Evolutionary conservation across 1,140 invertebrate genomes (phyloP), one percentile per base, ranked within the genome.

Genomic region (Drosophila subobscura): DNA sequence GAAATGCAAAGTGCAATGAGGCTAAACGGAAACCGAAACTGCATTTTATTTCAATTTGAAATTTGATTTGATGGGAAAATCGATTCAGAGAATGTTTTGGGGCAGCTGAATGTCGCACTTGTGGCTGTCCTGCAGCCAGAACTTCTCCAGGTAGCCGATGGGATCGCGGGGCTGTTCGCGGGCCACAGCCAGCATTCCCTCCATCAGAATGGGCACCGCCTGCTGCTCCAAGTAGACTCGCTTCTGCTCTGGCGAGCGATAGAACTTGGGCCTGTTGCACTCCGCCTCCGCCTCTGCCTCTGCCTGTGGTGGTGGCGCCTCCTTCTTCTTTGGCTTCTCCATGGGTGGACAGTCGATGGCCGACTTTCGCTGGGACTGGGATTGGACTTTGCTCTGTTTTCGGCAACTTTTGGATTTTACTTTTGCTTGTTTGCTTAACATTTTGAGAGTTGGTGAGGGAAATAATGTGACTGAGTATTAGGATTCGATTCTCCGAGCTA

Each of bases 131-230:
- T 73, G 6, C 33, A 83, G 52, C 83, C 83, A 88, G 40, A 77
- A 88, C 8, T 67, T 64, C 29, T 79, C 56, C 16, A 88, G 40
- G 45, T 67, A 77, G 1, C n/a, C 54, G 2, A 88, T 73, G 23
- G 83, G 83, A 79, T 88, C 83, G 4, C 22, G 33, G 0, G 83
- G 83, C 40, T 71, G 54, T 5, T 83, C 83, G 0, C 83, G 78
- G 3, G 83, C 79, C 42, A 88, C 14, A 1, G 50, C 72, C 59
- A 88, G 25, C 84, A 88, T 70, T 3, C 83, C 83, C 23, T 83
- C 66, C 79, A 89, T 79, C 5, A 88, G 10, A 1, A 89, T 76
- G 47, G 83, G 83, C 16, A 79, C 61, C 40, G 70, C 84, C 10
- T 79, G 60, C 8, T 14, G 41, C 29, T 89, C 54, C 8, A 88